These are phyloP conservation scores for Xenus cinereus DNA, from an alignment of 2,113 vertebrate species.

Conservation along the genomic window DNA sequence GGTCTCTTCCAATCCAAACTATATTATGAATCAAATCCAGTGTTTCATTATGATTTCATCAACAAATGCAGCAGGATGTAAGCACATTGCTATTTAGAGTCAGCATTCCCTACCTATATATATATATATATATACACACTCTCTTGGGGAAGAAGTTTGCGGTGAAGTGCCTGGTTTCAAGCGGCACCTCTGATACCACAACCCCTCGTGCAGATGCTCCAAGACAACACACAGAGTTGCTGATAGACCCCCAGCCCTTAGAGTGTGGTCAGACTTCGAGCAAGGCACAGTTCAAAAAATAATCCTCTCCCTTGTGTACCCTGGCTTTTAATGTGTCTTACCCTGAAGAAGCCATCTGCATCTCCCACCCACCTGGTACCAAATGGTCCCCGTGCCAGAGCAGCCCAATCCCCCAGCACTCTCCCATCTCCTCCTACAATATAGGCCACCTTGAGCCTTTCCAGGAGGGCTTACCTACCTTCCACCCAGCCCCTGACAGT, in stretches of 20 bases:
- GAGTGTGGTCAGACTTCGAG: background rate
- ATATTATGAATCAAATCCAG: background rate
- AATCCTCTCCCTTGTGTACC: background rate
- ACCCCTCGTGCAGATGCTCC: fast-evolving
- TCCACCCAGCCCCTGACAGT: background rate
- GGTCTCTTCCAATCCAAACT: background rate
- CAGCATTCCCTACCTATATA: background rate
- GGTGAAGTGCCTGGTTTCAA: background rate
- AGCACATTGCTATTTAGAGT: too few relatives aligned
- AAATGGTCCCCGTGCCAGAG: fast-evolving
- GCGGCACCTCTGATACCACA: background rate
- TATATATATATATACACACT: background rate
- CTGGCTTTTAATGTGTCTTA: background rate
- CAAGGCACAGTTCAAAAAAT: background rate
- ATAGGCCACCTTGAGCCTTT: background rate
- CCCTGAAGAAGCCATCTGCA: background rate
- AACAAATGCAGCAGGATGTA: background rate
- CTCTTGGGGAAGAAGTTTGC: background rate
- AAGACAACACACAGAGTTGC: background rate
- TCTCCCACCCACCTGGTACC: fast-evolving
- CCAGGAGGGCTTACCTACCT: fast-evolving
- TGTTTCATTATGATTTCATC: background rate
- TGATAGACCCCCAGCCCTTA: background rate
- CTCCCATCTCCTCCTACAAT: background rate
- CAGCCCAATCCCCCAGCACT: background rate